Conservation (phyloP, 2,113 vertebrate species). For the Psilopogon haemacephalus region DNA sequence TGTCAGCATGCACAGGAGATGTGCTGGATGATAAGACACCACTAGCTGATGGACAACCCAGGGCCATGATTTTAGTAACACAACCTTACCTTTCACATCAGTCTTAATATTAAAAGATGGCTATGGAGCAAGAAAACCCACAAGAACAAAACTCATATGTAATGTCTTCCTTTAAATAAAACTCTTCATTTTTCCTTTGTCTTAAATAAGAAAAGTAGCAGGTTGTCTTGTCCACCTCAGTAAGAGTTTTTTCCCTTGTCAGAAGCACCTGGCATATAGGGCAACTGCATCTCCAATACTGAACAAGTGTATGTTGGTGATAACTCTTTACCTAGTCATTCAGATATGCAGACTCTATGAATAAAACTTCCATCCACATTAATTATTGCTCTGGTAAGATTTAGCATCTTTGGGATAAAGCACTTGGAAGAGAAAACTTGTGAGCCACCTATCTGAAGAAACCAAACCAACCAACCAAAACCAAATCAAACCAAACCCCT, state of each 20-base stretch:
- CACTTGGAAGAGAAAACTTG: not conserved
- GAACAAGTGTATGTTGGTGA: not conserved
- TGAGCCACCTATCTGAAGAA: not conserved
- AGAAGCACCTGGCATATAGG: not conserved
- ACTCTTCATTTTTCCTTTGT: not conserved
- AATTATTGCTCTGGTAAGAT: not conserved
- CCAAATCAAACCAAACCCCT: not conserved
- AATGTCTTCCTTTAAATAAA: not conserved
- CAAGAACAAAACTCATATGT: not conserved
- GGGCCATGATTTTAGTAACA: not conserved
- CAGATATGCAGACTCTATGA: not conserved
- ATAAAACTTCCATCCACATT: not conserved
- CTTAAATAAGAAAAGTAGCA: not conserved
- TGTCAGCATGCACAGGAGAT: not conserved
- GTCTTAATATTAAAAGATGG: not conserved
- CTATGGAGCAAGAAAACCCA: not conserved
- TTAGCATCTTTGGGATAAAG: not conserved
- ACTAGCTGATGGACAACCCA: not conserved
- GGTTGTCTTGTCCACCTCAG: not conserved
- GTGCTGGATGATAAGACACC: not conserved
- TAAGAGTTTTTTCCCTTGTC: fast-evolving
- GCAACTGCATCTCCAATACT: not conserved
- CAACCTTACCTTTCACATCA: not conserved
- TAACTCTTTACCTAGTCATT: not conserved
- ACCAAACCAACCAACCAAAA: not conserved